Percentiles rank a stretch among this genome's conserved stretches.
phyloP scores from a whole-genome alignment of 2,888 invertebrate genomes.

The Tipula helvola region DNA sequence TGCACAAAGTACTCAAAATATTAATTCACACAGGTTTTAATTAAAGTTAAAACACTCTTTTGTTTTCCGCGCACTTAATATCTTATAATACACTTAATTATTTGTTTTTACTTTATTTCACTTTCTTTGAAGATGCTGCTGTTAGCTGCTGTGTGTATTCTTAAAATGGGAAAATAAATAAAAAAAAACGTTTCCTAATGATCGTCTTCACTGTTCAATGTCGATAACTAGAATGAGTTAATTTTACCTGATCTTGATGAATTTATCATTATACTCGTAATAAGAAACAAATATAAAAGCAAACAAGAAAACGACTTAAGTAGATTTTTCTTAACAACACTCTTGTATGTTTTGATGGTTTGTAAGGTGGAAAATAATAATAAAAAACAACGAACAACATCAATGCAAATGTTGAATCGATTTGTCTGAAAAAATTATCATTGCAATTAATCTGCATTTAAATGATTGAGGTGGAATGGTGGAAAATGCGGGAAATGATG shows the following conservation, averaged over 20 bases:
- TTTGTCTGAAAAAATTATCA: not conserved
- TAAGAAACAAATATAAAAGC: not conserved
- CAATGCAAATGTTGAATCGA: not conserved
- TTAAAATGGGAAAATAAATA: not conserved
- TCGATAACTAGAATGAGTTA: not conserved
- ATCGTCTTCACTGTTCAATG: not conserved
- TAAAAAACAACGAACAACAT: not conserved
- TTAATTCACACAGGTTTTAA: not conserved
- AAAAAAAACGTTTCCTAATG: not conserved
- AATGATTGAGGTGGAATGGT: not conserved
- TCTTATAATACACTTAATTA: not conserved
- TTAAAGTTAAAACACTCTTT: not conserved
- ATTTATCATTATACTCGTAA: not conserved
- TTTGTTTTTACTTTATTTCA: not conserved
- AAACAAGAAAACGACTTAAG: not conserved
- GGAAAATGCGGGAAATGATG: not conserved
- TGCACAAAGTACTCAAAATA: not conserved
- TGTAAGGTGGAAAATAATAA: not conserved
- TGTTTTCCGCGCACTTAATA: not conserved
- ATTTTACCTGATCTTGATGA: not conserved
- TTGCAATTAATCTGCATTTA: not conserved
- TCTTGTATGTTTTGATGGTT: not conserved
- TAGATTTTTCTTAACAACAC: not conserved
- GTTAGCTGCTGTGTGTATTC: too few species aligned
- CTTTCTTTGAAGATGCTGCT: not conserved